Conservation (phyloP, 2,797 vertebrate genomes). For the Linurgus olivaceus region DNA sequence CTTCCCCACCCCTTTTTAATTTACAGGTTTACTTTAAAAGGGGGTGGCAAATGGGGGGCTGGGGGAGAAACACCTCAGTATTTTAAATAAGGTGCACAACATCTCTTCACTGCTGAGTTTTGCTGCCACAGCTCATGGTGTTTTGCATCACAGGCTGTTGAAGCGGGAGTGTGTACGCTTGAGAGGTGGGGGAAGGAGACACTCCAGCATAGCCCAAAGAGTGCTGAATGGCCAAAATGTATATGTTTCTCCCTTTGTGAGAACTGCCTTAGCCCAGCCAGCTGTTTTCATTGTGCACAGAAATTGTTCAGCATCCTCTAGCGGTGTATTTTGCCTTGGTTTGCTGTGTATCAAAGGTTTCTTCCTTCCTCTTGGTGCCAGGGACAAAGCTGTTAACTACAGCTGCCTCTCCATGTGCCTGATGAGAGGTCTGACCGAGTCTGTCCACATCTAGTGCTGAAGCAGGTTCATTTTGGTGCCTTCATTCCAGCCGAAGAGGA, state of each 20-base stretch:
- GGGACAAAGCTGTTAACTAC: not conserved
- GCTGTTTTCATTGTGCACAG: not conserved
- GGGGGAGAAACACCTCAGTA: not conserved
- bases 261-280: not conserved
- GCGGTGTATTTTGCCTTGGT: not conserved
- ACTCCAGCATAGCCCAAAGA: not conserved
- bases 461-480: not conserved
- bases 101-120: not conserved
- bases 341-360: not conserved
- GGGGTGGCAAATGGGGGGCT: not conserved
- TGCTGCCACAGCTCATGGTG: not conserved
- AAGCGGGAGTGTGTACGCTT: not conserved
- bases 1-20: not conserved
- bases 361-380: not conserved
- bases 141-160: not conserved
- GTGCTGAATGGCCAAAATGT: not conserved
- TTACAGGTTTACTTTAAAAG: conserved; percentile 3
- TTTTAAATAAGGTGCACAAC: not conserved
- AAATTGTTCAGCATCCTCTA: not conserved
- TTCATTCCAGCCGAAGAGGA: not conserved
- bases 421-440: not conserved
- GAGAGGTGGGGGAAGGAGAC: not conserved
- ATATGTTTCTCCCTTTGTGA: not conserved
- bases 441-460: not conserved
- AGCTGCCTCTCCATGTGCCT: not conserved